Percentiles rank a stretch among this genome's conserved stretches.
phyloP scores from a whole-genome alignment of 2,797 vertebrate genomes.

The Paedocypris micromegethes region DNA sequence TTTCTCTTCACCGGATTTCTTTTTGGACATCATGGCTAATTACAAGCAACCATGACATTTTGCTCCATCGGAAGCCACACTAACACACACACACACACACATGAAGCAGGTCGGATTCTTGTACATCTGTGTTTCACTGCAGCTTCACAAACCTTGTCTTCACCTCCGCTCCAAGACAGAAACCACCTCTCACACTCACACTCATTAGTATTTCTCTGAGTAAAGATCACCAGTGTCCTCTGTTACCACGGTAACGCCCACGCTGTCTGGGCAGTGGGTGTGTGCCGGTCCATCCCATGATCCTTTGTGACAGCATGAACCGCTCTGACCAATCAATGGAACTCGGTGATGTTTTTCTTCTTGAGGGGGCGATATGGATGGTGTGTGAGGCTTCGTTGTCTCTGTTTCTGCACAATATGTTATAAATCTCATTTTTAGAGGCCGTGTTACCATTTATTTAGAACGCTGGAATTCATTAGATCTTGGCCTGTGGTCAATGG shows the following conservation, averaged over 20 bases:
- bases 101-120: neutral
- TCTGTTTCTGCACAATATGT: slow-evolving; percentile 8
- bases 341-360: slow-evolving; percentile 23
- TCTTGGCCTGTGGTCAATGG: no score
- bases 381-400: slow-evolving; percentile 25
- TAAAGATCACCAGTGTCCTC: slow-evolving; percentile 27
- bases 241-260: slow-evolving; percentile 45
- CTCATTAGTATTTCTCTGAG: slow-evolving; percentile 35
- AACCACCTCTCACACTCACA: neutral
- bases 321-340: slow-evolving; percentile 31
- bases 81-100: slow-evolving; percentile 3
- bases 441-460: no score
- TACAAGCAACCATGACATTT: slow-evolving; percentile 33
- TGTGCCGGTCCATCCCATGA: slow-evolving; percentile 39
- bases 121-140: slow-evolving; percentile 12
- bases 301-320: slow-evolving; percentile 37
- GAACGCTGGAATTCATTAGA: no score
- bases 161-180: neutral
- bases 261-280: slow-evolving; percentile 54
- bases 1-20: neutral
- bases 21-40: slow-evolving; percentile 12
- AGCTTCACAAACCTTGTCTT: slow-evolving; percentile 4
- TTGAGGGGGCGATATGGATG: slow-evolving; percentile 22
- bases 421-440: neutral
- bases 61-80: slow-evolving; percentile 11